phyloP scores from a whole-genome alignment of 2,888 invertebrate genomes.

The Antheraea assamensis region DNA sequence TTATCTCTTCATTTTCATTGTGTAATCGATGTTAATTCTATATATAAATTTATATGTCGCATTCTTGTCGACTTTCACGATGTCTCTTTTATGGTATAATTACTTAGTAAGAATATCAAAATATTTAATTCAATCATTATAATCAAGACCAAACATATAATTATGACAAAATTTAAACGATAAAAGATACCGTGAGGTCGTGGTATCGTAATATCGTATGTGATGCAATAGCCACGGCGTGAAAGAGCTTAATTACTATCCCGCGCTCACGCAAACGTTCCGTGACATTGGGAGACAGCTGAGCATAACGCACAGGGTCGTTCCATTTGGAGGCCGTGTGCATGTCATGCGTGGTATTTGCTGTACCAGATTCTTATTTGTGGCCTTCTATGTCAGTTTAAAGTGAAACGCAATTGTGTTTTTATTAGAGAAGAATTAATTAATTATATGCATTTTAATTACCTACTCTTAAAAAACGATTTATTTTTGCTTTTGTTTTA shows the following conservation, averaged over 20 bases:
- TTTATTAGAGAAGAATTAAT: background rate
- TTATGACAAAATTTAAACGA: background rate
- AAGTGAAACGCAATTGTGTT: background rate
- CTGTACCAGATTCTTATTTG: background rate
- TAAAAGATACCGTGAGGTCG: background rate
- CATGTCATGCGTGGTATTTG: background rate
- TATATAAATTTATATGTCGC: slow-evolving; percentile 1
- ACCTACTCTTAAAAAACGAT: too few relatives aligned
- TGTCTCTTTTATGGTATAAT: background rate
- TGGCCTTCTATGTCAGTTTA: background rate
- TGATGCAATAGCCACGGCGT: slow-evolving; percentile 52
- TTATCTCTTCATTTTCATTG: too few relatives aligned
- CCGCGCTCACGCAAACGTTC: slow-evolving; percentile 36
- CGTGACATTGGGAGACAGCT: slow-evolving; percentile 41
- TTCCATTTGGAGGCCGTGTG: background rate
- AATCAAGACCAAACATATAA: background rate
- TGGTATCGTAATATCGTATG: slow-evolving; percentile 13
- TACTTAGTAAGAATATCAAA: background rate
- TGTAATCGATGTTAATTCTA: background rate
- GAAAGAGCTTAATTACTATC: slow-evolving; percentile 33
- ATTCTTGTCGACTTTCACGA: background rate
- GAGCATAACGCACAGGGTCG: background rate
- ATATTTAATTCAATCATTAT: background rate
- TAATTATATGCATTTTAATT: too few relatives aligned
- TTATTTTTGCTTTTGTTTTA: too few relatives aligned